These are phyloP conservation scores for Rhinoraja longicauda DNA, from an alignment of 2,797 vertebrate species.

Conservation along the genomic window DNA sequence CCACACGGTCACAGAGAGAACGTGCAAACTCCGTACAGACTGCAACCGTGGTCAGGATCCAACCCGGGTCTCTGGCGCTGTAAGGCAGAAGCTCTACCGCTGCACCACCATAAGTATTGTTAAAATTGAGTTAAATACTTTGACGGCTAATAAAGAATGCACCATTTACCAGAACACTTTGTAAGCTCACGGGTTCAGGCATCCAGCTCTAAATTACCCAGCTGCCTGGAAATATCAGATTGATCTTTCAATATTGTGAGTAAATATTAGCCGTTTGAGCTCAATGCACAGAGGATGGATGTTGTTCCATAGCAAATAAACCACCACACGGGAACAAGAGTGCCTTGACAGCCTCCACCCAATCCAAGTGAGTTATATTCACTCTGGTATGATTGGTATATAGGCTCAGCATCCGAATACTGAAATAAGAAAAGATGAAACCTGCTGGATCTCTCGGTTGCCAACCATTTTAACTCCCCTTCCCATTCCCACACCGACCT, in stretches of 20 bases:
- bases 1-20: no score
- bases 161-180: neutral
- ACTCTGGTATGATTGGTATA: conserved; percentile 2
- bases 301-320: conserved; percentile 1
- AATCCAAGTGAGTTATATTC: neutral
- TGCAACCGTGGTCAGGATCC: no score
- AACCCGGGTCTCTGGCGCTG: no score
- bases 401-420: neutral
- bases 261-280: conserved; percentile 21
- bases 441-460: no score
- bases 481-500: no score
- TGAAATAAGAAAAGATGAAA: neutral
- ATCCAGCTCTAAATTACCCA: neutral
- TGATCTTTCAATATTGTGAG: conserved; percentile 19
- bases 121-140: neutral
- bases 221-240: neutral
- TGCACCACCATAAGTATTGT: neutral
- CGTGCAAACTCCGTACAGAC: no score
- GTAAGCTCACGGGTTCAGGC: neutral
- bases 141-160: neutral
- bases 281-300: conserved; percentile 24
- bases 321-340: neutral
- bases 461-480: no score
- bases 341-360: neutral
- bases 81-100: no score